Base-by-base conservation (phyloP, 1,140 invertebrate genomes). In the Zaprionus capensis region DNA sequence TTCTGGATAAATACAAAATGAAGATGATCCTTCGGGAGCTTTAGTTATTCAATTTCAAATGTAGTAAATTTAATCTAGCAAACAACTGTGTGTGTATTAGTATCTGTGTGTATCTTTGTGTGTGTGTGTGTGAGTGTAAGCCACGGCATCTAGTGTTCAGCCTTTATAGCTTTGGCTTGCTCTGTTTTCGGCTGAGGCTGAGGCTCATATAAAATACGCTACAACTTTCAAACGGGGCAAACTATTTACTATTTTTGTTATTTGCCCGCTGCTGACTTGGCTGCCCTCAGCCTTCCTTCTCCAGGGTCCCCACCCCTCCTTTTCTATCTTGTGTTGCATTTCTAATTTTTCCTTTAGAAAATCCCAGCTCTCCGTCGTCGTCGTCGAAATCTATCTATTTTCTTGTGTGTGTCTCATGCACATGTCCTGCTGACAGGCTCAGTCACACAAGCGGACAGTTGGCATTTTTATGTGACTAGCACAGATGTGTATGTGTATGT, bases 1-100 rank as follows among this genome's bases (percentile, higher is more conserved):
- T 88, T 88, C 85, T 80, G 85, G 85, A 88, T 88, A 88, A 88
- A 88, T 88, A 88, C 85, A 88, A 88, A 88, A 88, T 88, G 85
- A 88, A 88, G 85, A 88, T 88, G 85, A 88, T 88, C 85, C 85
- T 90, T 71, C 81, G 85, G 85, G 85, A 88, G 85, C 85, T 90
- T 88, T 90, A 90, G 85, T 88, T 88, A 88, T 88, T 88, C 86
- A 88, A 88, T 88, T 88, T 84, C 78, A 90, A 85, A 88, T 85
- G 85, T 90, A 88, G 76, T 88, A 88, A 88, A 88, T 88, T 88
- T 90, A 88, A 88, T 88, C 85, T 88, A 88, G 76, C 85, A 90
- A 72, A 71, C 81, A 90, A 79, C 70, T 71, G 36, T 70, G 20
- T 69, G 49, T 49, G 28, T 70, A 34, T 76, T 9, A 53, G 1